Percentiles rank a stretch among this genome's conserved stretches.
phyloP scores from a whole-genome alignment of 2,113 vertebrate genomes.

The Dolichotis patagonum region DNA sequence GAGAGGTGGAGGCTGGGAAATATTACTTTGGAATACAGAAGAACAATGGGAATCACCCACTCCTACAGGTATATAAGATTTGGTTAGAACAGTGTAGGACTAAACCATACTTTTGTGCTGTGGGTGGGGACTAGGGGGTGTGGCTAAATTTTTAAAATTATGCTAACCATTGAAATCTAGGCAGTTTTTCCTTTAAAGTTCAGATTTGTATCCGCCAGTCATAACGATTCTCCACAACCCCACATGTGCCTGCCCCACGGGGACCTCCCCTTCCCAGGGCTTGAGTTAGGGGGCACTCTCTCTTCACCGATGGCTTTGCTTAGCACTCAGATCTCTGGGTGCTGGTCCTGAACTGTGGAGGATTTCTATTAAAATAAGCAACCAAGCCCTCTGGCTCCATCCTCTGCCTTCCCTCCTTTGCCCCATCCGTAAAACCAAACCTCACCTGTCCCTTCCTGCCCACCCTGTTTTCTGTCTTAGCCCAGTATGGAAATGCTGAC shows the following conservation, averaged over 20 bases:
- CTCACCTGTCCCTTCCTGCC: not conserved
- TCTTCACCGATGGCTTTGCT: not conserved
- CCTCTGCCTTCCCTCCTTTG: not conserved
- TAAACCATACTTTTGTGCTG: not conserved
- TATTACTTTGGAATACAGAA: not conserved
- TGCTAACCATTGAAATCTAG: not conserved
- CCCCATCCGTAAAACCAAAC: not conserved
- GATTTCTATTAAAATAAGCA: not conserved
- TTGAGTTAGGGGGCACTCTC: not conserved
- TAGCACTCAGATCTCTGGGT: not conserved
- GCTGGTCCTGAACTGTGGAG: not conserved
- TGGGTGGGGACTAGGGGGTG: not conserved
- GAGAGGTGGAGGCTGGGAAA: not conserved
- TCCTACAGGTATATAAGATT: not conserved
- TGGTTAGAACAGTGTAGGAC: not conserved
- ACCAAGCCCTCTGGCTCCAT: not conserved
- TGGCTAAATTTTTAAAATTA: not conserved
- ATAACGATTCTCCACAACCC: not conserved
- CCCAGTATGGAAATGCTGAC: not conserved
- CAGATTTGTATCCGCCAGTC: not conserved
- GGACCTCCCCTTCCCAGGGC: not conserved
- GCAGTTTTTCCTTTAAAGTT: not conserved
- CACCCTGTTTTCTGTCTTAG: not conserved
- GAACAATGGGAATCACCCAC: not conserved
- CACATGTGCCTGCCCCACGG: too few species aligned